Base-by-base conservation (phyloP, 2,797 vertebrate genomes). In the Ctenosaura bakeri region DNA sequence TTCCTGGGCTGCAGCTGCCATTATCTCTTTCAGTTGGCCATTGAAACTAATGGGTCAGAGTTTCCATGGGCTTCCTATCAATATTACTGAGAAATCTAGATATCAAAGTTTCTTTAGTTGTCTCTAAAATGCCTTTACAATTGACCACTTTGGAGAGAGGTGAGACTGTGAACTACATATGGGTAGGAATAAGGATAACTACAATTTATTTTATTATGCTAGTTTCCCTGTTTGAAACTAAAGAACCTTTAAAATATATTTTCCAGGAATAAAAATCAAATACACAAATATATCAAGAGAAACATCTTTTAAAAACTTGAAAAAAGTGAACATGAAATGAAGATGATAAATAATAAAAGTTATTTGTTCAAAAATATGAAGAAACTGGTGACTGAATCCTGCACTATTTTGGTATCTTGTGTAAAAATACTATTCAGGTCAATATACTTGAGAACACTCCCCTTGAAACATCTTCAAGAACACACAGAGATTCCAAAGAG, bases 401-500 rank as follows among this genome's bases (percentile, higher is more conserved):
- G 83, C 54, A n/a, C 50, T 89, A 35, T 62, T 76, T 74, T 83
- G 32, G 16, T 24, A 2, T 69, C 56, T 83, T 82, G 29, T 74
- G 46, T 74, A 89, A 73, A 88, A 62, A 59, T 62, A 1, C 5
- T 18, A 32, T 88, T 52, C 35, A 24, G 35, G 85, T 87, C 42
- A 2, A 9, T 69, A 82, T 26, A 24, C 71, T 62, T 87, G 77
- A 78, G 91, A 88, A 2, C 3, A 80, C 13, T 9, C 89, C 83
- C 52, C 86, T 91, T 90, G 56, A 18, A 88, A 5, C 73, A 87
- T 74, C 59, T 74, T 88, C 46, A 42, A 71, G 29, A 88, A 89
- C 10, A 89, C 10, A 66, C 50, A 83, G 4, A 83, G 4, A 88
- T 90, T 94, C 73, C 66, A 85, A 90, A 82, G 74, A 83, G 46